Evolutionary conservation across 1,140 invertebrate species (phyloP), one percentile per base, ranked within the genome.

Genomic region (Euura lappo): DNA sequence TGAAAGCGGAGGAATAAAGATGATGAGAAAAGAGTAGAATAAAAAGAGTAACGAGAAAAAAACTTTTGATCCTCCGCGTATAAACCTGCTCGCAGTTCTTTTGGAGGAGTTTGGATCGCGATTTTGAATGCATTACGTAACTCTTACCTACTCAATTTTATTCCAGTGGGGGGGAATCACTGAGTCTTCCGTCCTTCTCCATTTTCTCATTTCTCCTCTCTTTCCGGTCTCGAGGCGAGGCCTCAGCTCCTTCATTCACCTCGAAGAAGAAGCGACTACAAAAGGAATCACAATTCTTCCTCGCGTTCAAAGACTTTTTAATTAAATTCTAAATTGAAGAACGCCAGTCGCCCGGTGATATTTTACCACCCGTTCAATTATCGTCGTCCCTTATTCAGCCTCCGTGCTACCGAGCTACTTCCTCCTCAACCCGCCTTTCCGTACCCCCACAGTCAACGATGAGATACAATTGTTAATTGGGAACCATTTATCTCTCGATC

Each of bases 121-220:
- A 65, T 75, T 75, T 68, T 64, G 66, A 73, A 73, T 73, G 69
- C 44, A 73, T 73, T 73, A 73, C 46, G 64, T 51, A n/a, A 69
- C 44, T 44, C 71, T 66, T 43, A 11, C 28, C n/a, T 64, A 10
- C 8, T 10, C 60, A 10, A 10, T 64, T 64, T 13, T 64, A 13
- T 10, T 13, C 13, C 60, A 2, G 28, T 28, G 28, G 28, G 28
- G 28, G 28, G 28, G 28, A 28, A 28, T 28, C 28, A 28, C 28
- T 28, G 28, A 28, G 8, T 13, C 60, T 64, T 64, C 8, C 8
- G 13, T 28, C 28, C 8, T 13, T 2, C 2, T 64, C 13, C n/a
- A 7, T 70, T n/a, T 28, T 70, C n/a, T 44, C 69, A 2, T 70
- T 10, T 42, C 68, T 13, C 11, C 11, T 28, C 28, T 70, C 43